Base-by-base conservation (phyloP, 2,888 invertebrate genomes). In the Drosophila prolongata region DNA sequence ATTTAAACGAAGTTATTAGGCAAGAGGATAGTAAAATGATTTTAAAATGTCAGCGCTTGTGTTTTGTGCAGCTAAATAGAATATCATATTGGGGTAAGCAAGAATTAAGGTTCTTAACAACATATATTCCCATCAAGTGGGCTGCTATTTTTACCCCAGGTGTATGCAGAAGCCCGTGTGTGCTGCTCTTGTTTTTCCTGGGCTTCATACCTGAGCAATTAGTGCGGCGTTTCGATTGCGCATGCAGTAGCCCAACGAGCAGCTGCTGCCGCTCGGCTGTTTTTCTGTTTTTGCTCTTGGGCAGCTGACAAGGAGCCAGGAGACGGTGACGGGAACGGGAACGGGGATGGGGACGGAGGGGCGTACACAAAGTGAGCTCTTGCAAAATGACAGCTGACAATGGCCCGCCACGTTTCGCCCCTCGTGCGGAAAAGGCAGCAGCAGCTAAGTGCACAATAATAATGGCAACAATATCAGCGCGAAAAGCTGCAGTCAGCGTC, bases 151-250 rank as follows among this genome's bases (percentile, higher is more conserved):
- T 42, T 34, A 2, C 40, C 58, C 11, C 14, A 24, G 34, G 3
- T 59, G 58, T 56, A 16, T n/a, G 53, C 19, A 52, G 34, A 16
- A 34, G 58, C 30, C 53, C 30, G 19, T 14, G 56, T 49, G 19
- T 10, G 40, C 14, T 59, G 58, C 50, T 56, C 60, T 70, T 76
- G 76, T 85, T 76, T 69, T 75, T 62, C 71, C 78, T 50, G 38
- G 56, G 56, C 55, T 46, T 72, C 37, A 75, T 87, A 87, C 87
- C 87, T 83, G 84, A 85, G 75, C 87, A 85, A 85, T 85, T 85
- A 84, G 76, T 80, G 80, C 77, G 78, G 68, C 78, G 56, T 58
- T 50, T 49, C 50, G 64, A 56, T 62, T 46, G 61, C 62, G 37
- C 61, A 61, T 61, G 61, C 61, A 61, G 68, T 61, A 54, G 50